Conservation (phyloP, 1,140 invertebrate genomes). For the Drosophila gunungcola region DNA sequence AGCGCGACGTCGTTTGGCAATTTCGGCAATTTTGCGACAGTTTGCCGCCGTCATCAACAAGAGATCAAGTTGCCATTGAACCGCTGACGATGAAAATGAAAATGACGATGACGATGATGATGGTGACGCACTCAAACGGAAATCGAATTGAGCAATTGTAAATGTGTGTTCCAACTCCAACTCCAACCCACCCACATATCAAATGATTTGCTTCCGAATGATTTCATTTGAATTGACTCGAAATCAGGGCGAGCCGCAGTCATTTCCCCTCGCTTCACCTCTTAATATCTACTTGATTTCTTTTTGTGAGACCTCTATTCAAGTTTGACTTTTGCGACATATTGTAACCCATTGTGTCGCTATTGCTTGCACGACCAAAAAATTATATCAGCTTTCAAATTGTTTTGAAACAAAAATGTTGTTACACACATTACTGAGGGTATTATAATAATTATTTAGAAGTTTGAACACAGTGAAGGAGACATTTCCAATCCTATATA, state of each 20-base stretch:
- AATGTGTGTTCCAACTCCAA: slow-evolving; percentile 37
- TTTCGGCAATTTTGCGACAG: slow-evolving; percentile 68
- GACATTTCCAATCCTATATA: no score
- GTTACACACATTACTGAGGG: no score
- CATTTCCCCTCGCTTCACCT: slow-evolving; percentile 15
- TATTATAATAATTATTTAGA: no score
- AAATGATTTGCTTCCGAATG: slow-evolving; percentile 84
- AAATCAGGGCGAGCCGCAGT: slow-evolving; percentile 56
- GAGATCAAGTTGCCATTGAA: slow-evolving; percentile 80
- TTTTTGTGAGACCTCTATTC: slow-evolving; percentile 29
- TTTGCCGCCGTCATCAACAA: slow-evolving; percentile 76
- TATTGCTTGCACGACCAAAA: not conserved
- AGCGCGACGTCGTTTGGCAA: slow-evolving; percentile 62
- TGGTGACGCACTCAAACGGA: slow-evolving; percentile 75
- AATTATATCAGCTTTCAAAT: not conserved
- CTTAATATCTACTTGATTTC: slow-evolving; percentile 72
- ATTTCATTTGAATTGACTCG: slow-evolving; percentile 84
- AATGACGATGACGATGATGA: slow-evolving; percentile 18
- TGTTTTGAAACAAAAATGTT: no score
- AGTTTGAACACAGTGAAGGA: no score
- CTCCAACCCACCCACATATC: slow-evolving; percentile 51
- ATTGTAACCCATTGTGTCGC: slow-evolving; percentile 39
- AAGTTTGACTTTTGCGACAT: slow-evolving; percentile 52
- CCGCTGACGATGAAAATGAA: slow-evolving; percentile 12
- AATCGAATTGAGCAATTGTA: slow-evolving; percentile 84